A percentile compares a stretch with the other conserved stretches of the same genome.
Evolutionary conservation across 2,888 invertebrate genomes (phyloP).

Genomic region (Calliphora vomitoria): DNA sequence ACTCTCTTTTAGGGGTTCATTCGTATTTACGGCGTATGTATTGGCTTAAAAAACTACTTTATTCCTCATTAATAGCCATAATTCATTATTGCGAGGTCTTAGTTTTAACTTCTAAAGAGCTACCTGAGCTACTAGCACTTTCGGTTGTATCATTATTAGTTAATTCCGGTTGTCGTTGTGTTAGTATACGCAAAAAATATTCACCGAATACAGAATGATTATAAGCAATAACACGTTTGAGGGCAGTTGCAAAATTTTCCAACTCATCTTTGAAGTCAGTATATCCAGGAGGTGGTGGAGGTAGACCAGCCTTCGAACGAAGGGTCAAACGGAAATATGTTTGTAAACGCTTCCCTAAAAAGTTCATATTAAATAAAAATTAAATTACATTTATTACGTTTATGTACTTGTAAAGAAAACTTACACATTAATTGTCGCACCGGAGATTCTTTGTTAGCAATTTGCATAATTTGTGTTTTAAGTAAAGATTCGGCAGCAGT

Average conservation of each 20-base stretch:
- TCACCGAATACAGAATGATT: conserved; percentile 84
- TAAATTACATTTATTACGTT: neutral
- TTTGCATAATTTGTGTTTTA: conserved; percentile 81
- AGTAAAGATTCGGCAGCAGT: conserved; percentile 78
- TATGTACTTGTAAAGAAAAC: conserved; percentile 61
- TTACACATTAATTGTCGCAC: conserved; percentile 83
- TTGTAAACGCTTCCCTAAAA: conserved; percentile 82
- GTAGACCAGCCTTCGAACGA: conserved; percentile 77
- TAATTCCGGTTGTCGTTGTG: conserved; percentile 71
- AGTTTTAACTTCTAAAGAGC: conserved; percentile 29
- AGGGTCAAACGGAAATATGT: conserved; percentile 81
- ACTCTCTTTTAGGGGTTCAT: conserved; percentile 25
- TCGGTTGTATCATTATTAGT: conserved; percentile 25
- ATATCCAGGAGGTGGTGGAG: conserved; percentile 83
- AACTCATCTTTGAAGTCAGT: conserved; percentile 82
- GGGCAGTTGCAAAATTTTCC: conserved; percentile 80
- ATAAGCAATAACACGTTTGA: conserved; percentile 83
- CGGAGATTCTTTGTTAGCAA: conserved; percentile 80
- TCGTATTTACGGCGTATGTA: conserved; percentile 10
- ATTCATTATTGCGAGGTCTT: conserved; percentile 38
- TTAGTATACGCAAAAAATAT: conserved; percentile 82
- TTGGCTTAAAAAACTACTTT: conserved; percentile 12
- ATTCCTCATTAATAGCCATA: neutral
- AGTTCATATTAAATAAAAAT: neutral
- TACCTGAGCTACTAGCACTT: conserved; percentile 25